Conservation (phyloP, 2,113 vertebrate species). For the Pangasianodon gigas region DNA sequence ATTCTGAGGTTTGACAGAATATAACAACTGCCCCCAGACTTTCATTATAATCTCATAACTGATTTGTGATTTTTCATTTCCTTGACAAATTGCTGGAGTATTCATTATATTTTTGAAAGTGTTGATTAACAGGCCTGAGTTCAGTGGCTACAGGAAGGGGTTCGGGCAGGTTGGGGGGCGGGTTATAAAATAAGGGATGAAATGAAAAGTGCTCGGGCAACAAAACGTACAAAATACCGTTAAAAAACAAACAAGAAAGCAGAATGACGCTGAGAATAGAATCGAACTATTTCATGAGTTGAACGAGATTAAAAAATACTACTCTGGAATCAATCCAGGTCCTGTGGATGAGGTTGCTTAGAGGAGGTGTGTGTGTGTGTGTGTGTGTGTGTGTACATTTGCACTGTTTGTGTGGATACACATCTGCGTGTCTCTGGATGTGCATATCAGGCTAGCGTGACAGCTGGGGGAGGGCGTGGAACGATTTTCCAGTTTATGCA, state of each 20-base stretch:
- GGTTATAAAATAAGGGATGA: conserved; percentile 23
- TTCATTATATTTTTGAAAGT: not conserved
- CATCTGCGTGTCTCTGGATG: conserved; percentile 45
- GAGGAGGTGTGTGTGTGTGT: conserved; percentile 49
- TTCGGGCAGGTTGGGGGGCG: not conserved
- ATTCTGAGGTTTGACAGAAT: not conserved
- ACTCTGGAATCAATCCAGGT: conserved; percentile 68
- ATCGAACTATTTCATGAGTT: conserved; percentile 72
- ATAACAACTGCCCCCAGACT: not conserved
- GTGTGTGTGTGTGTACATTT: conserved; percentile 50
- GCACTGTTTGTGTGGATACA: conserved; percentile 5
- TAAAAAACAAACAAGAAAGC: conserved; percentile 53
- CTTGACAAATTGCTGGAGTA: not conserved
- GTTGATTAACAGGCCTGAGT: not conserved
- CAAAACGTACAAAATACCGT: conserved; percentile 56
- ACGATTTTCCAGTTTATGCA: conserved; percentile 62
- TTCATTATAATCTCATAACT: not conserved
- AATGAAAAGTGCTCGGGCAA: conserved; percentile 40
- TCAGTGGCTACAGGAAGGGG: not conserved
- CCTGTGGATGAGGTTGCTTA: conserved; percentile 63
- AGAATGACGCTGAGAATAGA: conserved; percentile 67
- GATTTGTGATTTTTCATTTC: not conserved
- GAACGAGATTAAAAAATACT: conserved; percentile 72
- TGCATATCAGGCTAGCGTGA: conserved; percentile 51
- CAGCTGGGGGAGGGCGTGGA: conserved; percentile 37